phyloP scores from a whole-genome alignment of 2,113 vertebrate species.

The Stomatorhinus ivindoensis region DNA sequence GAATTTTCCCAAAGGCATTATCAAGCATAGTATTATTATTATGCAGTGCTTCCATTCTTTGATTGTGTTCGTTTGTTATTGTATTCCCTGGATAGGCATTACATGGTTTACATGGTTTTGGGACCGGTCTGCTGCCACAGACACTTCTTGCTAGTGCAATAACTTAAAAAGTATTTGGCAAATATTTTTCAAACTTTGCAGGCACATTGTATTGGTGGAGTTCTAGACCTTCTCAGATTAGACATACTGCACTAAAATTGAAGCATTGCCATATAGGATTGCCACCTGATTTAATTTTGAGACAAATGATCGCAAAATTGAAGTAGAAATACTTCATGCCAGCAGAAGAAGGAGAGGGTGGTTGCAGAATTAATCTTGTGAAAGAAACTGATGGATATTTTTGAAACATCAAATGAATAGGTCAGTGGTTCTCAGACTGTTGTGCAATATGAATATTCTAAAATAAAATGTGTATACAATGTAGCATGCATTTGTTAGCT shows the following conservation, averaged over 20 bases:
- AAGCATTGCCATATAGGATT: not conserved
- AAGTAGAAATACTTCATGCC: not conserved
- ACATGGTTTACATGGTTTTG: not conserved
- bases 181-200: not conserved
- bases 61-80: not conserved
- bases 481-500: not conserved
- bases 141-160: not conserved
- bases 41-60: not conserved
- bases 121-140: not conserved
- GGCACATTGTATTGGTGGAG: not conserved
- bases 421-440: not conserved
- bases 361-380: not conserved
- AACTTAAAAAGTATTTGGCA: not conserved
- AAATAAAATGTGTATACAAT: not conserved
- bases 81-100: not conserved
- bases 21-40: not conserved
- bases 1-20: too few species aligned
- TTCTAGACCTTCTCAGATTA: not conserved
- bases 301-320: not conserved
- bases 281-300: not conserved
- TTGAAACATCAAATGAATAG: not conserved
- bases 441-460: not conserved
- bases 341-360: not conserved
- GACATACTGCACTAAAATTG: not conserved
- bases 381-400: not conserved